Base-by-base conservation (phyloP, 2,797 vertebrate species). In the Jordanella pulchra region DNA sequence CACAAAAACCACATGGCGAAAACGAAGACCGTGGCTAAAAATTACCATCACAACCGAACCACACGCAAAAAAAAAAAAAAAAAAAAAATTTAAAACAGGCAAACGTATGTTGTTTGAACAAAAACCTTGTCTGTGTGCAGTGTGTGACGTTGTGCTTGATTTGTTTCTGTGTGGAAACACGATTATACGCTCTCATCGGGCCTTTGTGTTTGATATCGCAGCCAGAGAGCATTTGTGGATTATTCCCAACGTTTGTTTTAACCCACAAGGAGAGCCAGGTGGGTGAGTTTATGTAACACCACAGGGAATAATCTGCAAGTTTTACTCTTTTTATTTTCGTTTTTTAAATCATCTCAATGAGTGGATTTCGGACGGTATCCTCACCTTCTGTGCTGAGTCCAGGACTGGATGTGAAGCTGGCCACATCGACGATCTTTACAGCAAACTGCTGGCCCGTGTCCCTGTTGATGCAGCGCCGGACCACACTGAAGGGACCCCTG, bases 321-420 rank as follows among this genome's bases (percentile, higher is more conserved):
- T 6, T 13, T 9, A 12, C 35, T n/a, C n/a, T n/a, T n/a, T n/a
- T n/a, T n/a, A n/a, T n/a, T n/a, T n/a, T n/a, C n/a, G n/a, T n/a
- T 60, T 21, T 27, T 48, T 30, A 18, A 58, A 58, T 11, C 55
- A 32, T 58, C 30, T 14, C 55, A 11, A 21, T 17, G 30, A 13
- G 21, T n/a, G 18, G 4, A 21, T 61, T 61, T 48, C 47, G 14
- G 67, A 39, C 1, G 63, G 18, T 7, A 9, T 68, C 5, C 86
- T 89, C 94, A 99, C 98, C 98, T 96, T 99, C 98, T 89, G 98
- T 99, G 95, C 98, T 99, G 94, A 99, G 96, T 84, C 98, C 98
- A 28, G 98, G 98, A 90, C 98, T 99, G 93, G 98, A 99, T 85
- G 98, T 99, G 93, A 99, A 99, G 91, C 98, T 98, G 93, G 98